A percentile compares a stretch with the other conserved stretches of the same genome.
These are phyloP conservation scores for Caenorhabditis afra DNA, from an alignment of 2,888 invertebrate genomes.

Conservation along the genomic window DNA sequence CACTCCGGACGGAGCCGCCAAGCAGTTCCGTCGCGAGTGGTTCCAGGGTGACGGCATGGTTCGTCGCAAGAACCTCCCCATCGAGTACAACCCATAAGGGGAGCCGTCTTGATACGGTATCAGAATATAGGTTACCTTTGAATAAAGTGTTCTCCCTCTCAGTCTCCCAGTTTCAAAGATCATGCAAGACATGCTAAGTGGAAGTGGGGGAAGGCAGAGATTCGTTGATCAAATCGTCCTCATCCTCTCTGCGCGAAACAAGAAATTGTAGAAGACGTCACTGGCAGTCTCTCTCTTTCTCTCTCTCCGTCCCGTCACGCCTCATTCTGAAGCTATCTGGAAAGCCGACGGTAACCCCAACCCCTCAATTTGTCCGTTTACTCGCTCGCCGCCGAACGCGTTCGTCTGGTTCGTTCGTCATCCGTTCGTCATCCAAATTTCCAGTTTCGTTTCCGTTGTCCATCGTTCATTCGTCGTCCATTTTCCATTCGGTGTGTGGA, in stretches of 20 bases:
- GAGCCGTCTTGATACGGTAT: no score
- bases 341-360: no score
- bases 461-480: background rate
- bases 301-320: background rate
- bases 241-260: no score
- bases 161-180: conserved; percentile 4
- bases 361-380: no score
- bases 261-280: background rate
- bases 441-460: background rate
- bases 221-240: conserved; percentile 6
- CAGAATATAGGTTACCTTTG: no score
- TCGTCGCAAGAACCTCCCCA: conserved; percentile 3
- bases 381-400: no score
- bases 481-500: no score
- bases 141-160: no score
- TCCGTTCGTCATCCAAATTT: background rate
- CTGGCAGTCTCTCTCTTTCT: background rate
- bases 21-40: conserved; percentile 13
- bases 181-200: background rate
- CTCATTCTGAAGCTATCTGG: background rate
- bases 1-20: conserved; percentile 8
- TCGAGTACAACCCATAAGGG: conserved; percentile 8
- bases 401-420: background rate
- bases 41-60: conserved; percentile 9
- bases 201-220: background rate